Evolutionary conservation across 2,113 vertebrate species (phyloP).

Genomic region (Pelodiscus sinensis): DNA sequence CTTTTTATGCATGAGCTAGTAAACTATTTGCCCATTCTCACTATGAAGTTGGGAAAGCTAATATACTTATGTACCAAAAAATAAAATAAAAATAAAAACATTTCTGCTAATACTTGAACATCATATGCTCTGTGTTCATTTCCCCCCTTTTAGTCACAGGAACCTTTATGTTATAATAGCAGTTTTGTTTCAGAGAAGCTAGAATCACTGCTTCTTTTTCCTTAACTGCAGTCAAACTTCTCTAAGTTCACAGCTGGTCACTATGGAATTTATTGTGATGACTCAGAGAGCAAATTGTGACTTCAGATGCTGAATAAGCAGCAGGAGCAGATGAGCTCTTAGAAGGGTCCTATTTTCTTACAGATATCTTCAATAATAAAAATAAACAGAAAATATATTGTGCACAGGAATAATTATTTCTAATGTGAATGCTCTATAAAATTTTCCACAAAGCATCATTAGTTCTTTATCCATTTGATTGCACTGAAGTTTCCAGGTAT

Average conservation of each 20-base stretch:
- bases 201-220: not conserved
- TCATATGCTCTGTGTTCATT: not conserved
- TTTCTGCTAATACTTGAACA: not conserved
- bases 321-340: not conserved
- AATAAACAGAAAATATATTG: not conserved
- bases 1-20: too few species aligned
- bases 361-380: not conserved
- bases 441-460: too few species aligned
- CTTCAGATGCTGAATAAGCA: not conserved
- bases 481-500: too few species aligned
- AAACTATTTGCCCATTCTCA: not conserved
- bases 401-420: not conserved
- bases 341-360: not conserved
- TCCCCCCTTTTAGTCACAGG: not conserved
- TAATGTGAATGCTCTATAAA: not conserved
- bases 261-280: not conserved
- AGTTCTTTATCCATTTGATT: too few species aligned
- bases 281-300: not conserved
- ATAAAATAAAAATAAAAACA: not conserved
- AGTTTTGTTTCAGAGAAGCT: not conserved
- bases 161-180: not conserved
- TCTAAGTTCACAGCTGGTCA: not conserved
- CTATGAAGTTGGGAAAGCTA: not conserved
- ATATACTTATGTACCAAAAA: not conserved
- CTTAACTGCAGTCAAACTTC: not conserved